Conservation (phyloP, 2,797 vertebrate genomes). For the Synaphobranchus kaupii region DNA sequence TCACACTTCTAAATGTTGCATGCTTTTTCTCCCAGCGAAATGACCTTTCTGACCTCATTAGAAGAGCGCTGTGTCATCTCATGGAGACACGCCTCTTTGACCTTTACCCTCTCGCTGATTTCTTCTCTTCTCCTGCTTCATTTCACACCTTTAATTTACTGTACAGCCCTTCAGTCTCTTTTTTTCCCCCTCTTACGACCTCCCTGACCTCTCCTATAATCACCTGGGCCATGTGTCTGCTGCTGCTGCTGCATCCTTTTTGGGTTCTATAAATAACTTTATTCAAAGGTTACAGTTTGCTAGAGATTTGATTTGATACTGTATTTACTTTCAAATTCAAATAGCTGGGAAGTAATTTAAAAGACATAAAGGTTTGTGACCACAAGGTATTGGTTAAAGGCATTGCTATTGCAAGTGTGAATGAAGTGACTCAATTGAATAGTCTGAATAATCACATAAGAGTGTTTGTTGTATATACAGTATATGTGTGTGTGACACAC, state of each 20-base stretch:
- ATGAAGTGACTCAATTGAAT: too few relatives aligned
- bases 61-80: neutral
- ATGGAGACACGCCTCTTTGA: neutral
- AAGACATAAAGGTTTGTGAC: too few relatives aligned
- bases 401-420: too few relatives aligned
- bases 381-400: too few relatives aligned
- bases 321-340: too few relatives aligned
- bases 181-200: neutral
- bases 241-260: neutral
- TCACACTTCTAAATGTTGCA: neutral
- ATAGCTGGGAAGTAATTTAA: too few relatives aligned
- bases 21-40: neutral
- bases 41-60: slow-evolving; percentile 12
- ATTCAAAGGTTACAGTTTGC: too few relatives aligned
- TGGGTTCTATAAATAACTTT: neutral
- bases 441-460: too few relatives aligned
- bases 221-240: neutral
- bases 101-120: neutral
- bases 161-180: neutral
- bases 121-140: neutral
- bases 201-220: neutral
- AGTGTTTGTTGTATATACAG: too few relatives aligned
- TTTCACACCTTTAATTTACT: slow-evolving; percentile 10
- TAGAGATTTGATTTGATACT: too few relatives aligned
- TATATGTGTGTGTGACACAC: too few relatives aligned